These are phyloP conservation scores for Psittacula echo DNA, from an alignment of 2,797 vertebrate genomes.

Conservation along the genomic window DNA sequence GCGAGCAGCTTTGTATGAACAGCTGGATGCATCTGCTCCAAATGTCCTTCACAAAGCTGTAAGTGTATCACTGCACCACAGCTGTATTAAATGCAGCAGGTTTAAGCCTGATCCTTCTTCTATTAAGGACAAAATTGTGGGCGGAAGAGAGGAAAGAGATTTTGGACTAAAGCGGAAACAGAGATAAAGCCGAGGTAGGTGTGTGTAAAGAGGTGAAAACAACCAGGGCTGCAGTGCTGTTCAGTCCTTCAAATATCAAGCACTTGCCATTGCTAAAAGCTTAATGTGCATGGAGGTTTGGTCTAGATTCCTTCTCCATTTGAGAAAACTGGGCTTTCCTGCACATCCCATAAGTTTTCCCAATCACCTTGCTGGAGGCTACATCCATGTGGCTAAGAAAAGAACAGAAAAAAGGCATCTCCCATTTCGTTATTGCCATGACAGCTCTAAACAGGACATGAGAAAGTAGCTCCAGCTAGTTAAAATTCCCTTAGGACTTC, in stretches of 20 bases:
- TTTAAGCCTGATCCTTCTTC: not conserved
- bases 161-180: not conserved
- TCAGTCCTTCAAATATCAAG: not conserved
- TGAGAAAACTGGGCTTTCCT: not conserved
- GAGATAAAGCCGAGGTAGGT: not conserved
- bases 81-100: not conserved
- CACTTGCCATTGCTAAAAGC: not conserved
- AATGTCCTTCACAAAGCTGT: not conserved
- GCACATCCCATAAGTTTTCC: not conserved
- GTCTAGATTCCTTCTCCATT: not conserved
- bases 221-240: not conserved
- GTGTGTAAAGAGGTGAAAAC: not conserved
- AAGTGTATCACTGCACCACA: not conserved
- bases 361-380: conserved; percentile 37
- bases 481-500: not conserved
- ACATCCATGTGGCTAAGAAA: not conserved
- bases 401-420: not conserved
- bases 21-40: not conserved
- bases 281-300: rapidly evolving
- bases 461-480: not conserved
- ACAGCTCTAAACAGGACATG: not conserved
- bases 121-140: not conserved
- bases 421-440: not conserved
- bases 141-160: not conserved
- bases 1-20: not conserved